Conservation (phyloP, 2,113 vertebrate species). For the Galeopterus variegatus region DNA sequence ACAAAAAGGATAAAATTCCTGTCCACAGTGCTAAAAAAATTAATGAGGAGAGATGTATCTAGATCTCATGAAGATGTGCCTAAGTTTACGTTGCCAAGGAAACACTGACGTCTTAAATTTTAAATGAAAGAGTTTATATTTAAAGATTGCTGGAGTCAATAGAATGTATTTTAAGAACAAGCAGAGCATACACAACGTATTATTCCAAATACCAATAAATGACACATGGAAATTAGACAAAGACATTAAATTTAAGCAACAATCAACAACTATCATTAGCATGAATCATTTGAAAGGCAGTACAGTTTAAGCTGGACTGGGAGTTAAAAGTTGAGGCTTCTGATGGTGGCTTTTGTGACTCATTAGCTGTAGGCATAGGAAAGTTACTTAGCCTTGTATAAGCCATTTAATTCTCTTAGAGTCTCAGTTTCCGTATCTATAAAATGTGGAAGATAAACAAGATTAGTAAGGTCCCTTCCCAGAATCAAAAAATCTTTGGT, state of each 20-base stretch:
- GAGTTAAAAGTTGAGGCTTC: background rate
- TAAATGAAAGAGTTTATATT: slow-evolving; percentile 87
- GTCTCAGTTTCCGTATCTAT: background rate
- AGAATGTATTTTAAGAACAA: slow-evolving; percentile 85
- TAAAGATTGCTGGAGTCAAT: slow-evolving; percentile 82
- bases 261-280: slow-evolving; percentile 62
- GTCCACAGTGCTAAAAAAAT: slow-evolving; percentile 79
- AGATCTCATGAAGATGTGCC: slow-evolving; percentile 86
- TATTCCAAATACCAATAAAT: slow-evolving; percentile 60
- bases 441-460: slow-evolving; percentile 6
- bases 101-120: slow-evolving; percentile 88
- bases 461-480: background rate
- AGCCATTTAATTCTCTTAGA: background rate
- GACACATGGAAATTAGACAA: slow-evolving; percentile 59
- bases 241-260: slow-evolving; percentile 73
- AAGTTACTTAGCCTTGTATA: background rate
- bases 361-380: background rate
- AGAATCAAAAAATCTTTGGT: background rate
- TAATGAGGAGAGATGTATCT: slow-evolving; percentile 80
- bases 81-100: slow-evolving; percentile 87
- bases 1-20: slow-evolving; percentile 84
- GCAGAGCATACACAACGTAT: slow-evolving; percentile 60
- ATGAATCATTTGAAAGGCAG: slow-evolving; percentile 49
- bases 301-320: background rate
- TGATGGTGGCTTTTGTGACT: background rate